phyloP scores from a whole-genome alignment of 2,888 invertebrate genomes.

The Phasia obesa region DNA sequence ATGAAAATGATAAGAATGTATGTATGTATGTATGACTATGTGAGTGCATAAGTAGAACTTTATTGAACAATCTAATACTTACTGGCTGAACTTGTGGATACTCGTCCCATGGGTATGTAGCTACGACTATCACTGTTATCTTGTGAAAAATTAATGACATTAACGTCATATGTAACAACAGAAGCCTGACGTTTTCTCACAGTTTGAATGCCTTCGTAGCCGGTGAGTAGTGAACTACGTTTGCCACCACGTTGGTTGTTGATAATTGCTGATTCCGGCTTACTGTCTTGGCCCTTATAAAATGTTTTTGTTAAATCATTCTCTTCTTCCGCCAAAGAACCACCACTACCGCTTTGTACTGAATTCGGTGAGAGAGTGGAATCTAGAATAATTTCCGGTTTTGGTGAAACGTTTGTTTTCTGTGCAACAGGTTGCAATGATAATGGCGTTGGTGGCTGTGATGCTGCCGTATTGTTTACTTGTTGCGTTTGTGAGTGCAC shows the following conservation, averaged over 20 bases:
- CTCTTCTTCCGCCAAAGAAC: slow-evolving; percentile 74
- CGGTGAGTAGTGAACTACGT: slow-evolving; percentile 77
- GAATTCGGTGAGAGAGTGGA: slow-evolving; percentile 81
- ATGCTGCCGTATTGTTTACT: slow-evolving; percentile 61
- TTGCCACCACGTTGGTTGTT: slow-evolving; percentile 69
- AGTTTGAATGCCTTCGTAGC: slow-evolving; percentile 78
- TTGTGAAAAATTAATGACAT: slow-evolving; percentile 82
- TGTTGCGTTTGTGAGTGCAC: slow-evolving; percentile 33
- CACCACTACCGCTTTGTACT: slow-evolving; percentile 72
- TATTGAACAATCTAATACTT: slow-evolving; percentile 74
- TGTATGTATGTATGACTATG: not conserved
- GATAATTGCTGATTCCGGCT: slow-evolving; percentile 72
- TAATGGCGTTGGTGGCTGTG: slow-evolving; percentile 47
- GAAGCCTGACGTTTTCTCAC: slow-evolving; percentile 82
- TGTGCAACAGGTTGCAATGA: slow-evolving; percentile 54
- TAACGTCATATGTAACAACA: slow-evolving; percentile 82
- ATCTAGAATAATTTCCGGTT: slow-evolving; percentile 82
- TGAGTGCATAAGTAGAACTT: slow-evolving; percentile 22
- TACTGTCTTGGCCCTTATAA: slow-evolving; percentile 77
- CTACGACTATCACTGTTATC: slow-evolving; percentile 81
- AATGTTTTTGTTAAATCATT: slow-evolving; percentile 79
- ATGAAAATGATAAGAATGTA: not conserved
- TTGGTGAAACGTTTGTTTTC: slow-evolving; percentile 77
- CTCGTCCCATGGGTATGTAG: slow-evolving; percentile 82
- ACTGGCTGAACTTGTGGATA: slow-evolving; percentile 82